A percentile compares a stretch with the other conserved stretches of the same genome.
These are phyloP conservation scores for Eutolmus rufibarbis DNA, from an alignment of 2,888 invertebrate species.

Conservation along the genomic window DNA sequence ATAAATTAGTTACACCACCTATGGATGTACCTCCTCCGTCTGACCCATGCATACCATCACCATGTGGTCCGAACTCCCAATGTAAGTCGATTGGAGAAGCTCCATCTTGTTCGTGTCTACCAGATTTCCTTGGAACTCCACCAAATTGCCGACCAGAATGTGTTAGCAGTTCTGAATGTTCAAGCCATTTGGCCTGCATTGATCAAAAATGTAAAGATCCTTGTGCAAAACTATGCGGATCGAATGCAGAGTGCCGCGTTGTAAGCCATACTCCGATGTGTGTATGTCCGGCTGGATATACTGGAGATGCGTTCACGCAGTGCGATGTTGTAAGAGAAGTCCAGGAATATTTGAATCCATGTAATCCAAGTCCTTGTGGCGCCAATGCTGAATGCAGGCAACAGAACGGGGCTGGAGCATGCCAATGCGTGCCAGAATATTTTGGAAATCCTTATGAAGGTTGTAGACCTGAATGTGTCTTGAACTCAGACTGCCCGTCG, in stretches of 20 bases:
- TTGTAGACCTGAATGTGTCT: constrained; percentile 77
- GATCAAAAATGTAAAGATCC: constrained; percentile 81
- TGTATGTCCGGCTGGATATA: constrained; percentile 71
- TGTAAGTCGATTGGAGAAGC: constrained; percentile 73
- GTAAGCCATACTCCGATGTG: constrained; percentile 79
- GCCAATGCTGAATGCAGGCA: constrained; percentile 77
- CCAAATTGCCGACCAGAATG: constrained; percentile 84
- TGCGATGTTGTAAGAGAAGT: constrained; percentile 64
- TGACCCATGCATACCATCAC: constrained; percentile 79
- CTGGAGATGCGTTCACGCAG: constrained; percentile 79
- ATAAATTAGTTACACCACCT: constrained; percentile 62
- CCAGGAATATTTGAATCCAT: constrained; percentile 66
- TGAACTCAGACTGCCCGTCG: constrained; percentile 76
- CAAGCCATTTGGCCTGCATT: constrained; percentile 73
- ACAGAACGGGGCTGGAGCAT: constrained; percentile 71
- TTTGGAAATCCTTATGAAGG: constrained; percentile 81
- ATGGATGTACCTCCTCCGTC: constrained; percentile 62
- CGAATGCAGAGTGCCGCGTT: constrained; percentile 77
- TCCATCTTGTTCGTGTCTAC: constrained; percentile 78
- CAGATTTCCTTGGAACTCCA: constrained; percentile 72
- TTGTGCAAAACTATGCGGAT: constrained; percentile 75
- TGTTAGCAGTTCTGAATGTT: constrained; percentile 77
- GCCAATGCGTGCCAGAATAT: constrained; percentile 75
- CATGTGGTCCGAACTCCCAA: constrained; percentile 81
- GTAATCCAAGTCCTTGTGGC: constrained; percentile 71